Evolutionary conservation across 2,113 vertebrate species (phyloP).

Genomic region (Alectura lathami): DNA sequence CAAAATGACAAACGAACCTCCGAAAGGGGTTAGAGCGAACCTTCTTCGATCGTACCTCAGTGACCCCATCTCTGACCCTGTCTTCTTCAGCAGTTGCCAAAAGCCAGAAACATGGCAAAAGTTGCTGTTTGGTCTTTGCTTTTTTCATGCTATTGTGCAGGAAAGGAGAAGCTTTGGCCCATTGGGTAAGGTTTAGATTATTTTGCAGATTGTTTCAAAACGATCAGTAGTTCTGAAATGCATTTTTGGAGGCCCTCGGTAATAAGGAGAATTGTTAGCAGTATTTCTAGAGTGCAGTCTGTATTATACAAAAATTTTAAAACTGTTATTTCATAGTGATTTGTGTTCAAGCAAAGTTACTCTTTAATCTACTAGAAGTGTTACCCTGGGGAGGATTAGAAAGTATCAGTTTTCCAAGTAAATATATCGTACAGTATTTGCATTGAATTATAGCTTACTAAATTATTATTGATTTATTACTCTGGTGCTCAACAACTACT

Average conservation of each 20-base stretch:
- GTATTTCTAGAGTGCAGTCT: neutral
- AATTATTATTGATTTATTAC: neutral
- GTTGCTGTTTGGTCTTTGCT: constrained; percentile 89
- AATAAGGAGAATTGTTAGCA: neutral
- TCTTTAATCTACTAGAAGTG: neutral
- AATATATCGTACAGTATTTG: neutral
- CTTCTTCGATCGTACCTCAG: constrained; percentile 88
- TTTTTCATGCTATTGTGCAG: constrained; percentile 93
- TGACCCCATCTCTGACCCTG: constrained; percentile 85
- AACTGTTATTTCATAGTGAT: neutral
- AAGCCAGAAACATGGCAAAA: constrained; percentile 88
- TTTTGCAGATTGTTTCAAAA: neutral
- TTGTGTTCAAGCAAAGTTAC: neutral
- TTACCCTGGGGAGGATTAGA: neutral
- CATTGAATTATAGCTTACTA: neutral
- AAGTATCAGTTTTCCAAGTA: neutral
- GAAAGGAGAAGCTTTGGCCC: constrained; percentile 91
- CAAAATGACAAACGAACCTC: constrained; percentile 97
- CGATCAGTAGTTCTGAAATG: neutral
- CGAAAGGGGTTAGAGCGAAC: constrained; percentile 89
- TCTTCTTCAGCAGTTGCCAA: constrained; percentile 84
- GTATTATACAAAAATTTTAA: neutral
- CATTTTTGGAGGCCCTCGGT: neutral
- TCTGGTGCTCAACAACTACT: neutral
- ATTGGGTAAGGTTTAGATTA: constrained; percentile 77